Conservation (phyloP, 2,797 vertebrate genomes). For the Macroramphosus scolopax region DNA sequence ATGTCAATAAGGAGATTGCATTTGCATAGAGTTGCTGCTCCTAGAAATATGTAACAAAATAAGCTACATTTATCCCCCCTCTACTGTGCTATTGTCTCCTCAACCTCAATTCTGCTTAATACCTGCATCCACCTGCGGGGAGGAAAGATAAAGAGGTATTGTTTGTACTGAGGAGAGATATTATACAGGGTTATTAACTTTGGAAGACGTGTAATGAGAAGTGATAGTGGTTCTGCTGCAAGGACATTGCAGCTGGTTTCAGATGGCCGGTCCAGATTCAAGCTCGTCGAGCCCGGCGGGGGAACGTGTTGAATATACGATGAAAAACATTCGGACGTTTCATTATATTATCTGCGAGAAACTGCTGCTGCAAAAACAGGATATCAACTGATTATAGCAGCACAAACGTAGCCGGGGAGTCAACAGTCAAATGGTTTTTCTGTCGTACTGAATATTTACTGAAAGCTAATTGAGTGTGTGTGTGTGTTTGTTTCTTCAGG, state of each 20-base stretch:
- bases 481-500: slow-evolving; percentile 71
- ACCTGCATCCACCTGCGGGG: slow-evolving; percentile 48
- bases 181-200: slow-evolving; percentile 66
- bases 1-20: slow-evolving; percentile 42
- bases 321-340: slow-evolving; percentile 22
- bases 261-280: slow-evolving; percentile 34
- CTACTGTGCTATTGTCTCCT: slow-evolving; percentile 33
- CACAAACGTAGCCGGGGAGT: background rate
- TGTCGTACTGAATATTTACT: too few species aligned
- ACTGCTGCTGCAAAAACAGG: too few species aligned
- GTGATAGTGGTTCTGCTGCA: slow-evolving; percentile 58
- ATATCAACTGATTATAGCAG: too few species aligned
- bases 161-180: slow-evolving; percentile 55
- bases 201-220: slow-evolving; percentile 59
- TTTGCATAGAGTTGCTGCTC: slow-evolving; percentile 49
- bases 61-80: slow-evolving; percentile 46
- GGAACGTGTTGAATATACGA: slow-evolving; percentile 16
- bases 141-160: slow-evolving; percentile 60
- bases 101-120: slow-evolving; percentile 52
- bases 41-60: slow-evolving; percentile 35
- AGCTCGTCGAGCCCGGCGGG: slow-evolving; percentile 27
- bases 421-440: too few species aligned
- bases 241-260: slow-evolving; percentile 41
- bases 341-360: slow-evolving; percentile 8
- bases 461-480: too few species aligned